Evolutionary conservation across 2,797 vertebrate species (phyloP), one percentile per base, ranked within the genome.

Genomic region (Macroramphosus scolopax): DNA sequence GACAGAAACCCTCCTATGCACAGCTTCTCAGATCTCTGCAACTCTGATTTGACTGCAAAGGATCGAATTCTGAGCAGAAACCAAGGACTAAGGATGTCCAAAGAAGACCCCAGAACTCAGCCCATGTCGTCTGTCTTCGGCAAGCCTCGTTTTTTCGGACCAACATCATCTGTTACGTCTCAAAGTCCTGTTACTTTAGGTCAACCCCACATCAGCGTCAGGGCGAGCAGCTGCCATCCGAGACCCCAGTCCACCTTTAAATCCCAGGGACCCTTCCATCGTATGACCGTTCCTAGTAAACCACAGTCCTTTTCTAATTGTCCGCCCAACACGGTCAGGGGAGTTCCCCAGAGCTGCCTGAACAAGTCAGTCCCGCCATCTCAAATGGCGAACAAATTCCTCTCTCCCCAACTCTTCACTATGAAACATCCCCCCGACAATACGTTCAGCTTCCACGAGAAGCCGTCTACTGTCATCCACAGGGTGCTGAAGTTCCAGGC

Each of bases 401-500:
- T 58, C 9, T 63, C 81, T 8, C 73, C 82, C 34, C 80, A 82
- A 6, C 80, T 88, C 5, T 81, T 85, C 26, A 68, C 81, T 45
- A 72, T 67, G 45, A 84, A 72, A 53, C 82, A 68, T 45, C 69
- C 78, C 37, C 63, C 78, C 1, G 85, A 87, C 67, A 72, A 75
- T 43, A 55, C 76, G 1, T 85, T 86, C 43, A 89, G 74, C 54
- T 73, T 60, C 28, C 85, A 78, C 0, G 89, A 90, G 51, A 90
- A 88, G 68, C 79, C 79, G 30, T 76, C 85, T 0, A 51, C 75
- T 6, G 81, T 88, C 37, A 90, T 90, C 12, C 88, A 89, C 63
- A 85, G 82, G 68, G 67, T 88, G 10, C 66, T 86, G 0, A 92
- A 90, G 74, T 80, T 51, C 43, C 88, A 89, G 47, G 85, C 83